phyloP scores from a whole-genome alignment of 2,797 vertebrate genomes.

The Chelmon rostratus region DNA sequence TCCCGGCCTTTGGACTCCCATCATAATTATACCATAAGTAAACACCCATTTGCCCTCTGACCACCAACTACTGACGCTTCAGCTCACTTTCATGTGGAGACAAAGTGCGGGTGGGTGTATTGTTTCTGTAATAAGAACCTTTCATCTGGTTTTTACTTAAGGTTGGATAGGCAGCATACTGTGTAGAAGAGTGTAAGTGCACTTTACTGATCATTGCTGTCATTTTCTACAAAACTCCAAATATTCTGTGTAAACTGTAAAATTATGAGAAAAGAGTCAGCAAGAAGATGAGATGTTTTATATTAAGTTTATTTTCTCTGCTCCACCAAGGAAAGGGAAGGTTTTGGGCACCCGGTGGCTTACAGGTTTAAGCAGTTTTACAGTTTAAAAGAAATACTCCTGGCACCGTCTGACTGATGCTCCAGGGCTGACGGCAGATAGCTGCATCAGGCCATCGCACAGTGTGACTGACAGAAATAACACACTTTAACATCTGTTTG shows the following conservation, averaged over 20 bases:
- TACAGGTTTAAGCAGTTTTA: not conserved
- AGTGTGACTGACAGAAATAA: not conserved
- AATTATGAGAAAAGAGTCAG: not conserved
- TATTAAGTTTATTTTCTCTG: not conserved
- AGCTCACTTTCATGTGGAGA: slow-evolving; percentile 31
- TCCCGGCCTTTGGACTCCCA: slow-evolving; percentile 4
- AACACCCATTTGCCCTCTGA: slow-evolving; percentile 35
- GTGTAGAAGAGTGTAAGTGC: not conserved
- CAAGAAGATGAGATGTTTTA: not conserved
- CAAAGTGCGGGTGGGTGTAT: not conserved
- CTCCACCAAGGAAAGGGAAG: not conserved
- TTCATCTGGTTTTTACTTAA: slow-evolving; percentile 8
- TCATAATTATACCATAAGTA: slow-evolving; percentile 13
- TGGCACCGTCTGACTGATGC: no score
- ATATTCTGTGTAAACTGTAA: not conserved
- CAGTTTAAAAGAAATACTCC: no score
- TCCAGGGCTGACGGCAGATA: no score
- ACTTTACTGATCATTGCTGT: slow-evolving; percentile 5
- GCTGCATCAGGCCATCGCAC: no score
- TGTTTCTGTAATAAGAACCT: slow-evolving; percentile 8
- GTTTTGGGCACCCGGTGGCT: not conserved
- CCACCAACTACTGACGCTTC: slow-evolving; percentile 5
- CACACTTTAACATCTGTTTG: not conserved
- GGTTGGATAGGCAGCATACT: not conserved
- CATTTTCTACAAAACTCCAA: not conserved